phyloP scores from a whole-genome alignment of 2,113 vertebrate species.

The Ifrita kowaldi region DNA sequence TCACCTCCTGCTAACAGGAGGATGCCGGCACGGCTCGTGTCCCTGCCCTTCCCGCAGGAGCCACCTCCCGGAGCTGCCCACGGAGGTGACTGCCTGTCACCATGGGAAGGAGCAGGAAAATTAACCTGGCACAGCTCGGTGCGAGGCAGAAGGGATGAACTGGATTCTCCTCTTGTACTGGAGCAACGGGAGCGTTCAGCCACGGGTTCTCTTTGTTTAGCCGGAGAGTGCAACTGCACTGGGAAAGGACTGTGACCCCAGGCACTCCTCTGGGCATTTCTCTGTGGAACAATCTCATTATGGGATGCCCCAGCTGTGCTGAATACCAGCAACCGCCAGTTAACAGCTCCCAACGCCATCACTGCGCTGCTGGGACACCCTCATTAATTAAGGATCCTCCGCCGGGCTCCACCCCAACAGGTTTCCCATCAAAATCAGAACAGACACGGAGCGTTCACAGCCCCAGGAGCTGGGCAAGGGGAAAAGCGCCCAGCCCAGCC shows the following conservation, averaged over 20 bases:
- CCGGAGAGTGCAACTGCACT: fast-evolving
- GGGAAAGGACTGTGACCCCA: neutral
- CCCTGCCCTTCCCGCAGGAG: neutral
- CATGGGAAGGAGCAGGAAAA: neutral
- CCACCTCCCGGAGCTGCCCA: neutral
- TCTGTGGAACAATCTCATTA: neutral
- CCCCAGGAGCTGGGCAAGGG: neutral
- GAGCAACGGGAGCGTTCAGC: neutral
- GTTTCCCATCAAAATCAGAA: neutral
- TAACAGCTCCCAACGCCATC: neutral
- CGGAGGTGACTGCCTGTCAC: neutral
- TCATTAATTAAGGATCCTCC: no score
- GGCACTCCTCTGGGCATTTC: neutral
- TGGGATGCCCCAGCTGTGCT: neutral
- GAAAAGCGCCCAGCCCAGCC: fast-evolving
- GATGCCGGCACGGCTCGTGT: neutral
- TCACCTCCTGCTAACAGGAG: fast-evolving
- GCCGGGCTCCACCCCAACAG: fast-evolving
- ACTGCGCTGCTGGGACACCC: fast-evolving
- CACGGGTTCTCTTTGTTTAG: neutral
- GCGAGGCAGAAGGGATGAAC: neutral
- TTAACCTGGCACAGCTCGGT: fast-evolving
- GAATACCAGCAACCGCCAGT: neutral
- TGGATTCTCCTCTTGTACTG: neutral
- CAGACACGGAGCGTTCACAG: fast-evolving